Percentiles rank a stretch among this genome's conserved stretches.
phyloP scores from a whole-genome alignment of 2,113 vertebrate genomes.

The Mesoclemmys tuberculata region DNA sequence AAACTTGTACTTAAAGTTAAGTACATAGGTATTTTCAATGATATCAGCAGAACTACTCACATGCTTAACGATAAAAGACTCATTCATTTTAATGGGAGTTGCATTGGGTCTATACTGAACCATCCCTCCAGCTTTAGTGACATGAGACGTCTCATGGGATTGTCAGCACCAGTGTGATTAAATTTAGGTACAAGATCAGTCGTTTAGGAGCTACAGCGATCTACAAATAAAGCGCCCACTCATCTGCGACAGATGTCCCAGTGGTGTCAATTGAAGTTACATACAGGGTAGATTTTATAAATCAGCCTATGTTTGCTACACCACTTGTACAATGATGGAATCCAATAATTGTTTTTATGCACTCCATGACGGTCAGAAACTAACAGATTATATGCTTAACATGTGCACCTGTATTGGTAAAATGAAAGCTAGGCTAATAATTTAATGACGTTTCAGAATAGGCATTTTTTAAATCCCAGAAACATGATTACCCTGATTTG shows the following conservation, averaged over 20 bases:
- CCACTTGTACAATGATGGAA: neutral
- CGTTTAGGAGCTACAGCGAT: neutral
- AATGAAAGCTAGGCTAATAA: neutral
- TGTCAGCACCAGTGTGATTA: neutral
- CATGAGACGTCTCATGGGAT: neutral
- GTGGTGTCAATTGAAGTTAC: neutral
- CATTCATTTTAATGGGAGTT: neutral
- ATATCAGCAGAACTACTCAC: too few species aligned
- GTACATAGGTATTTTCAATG: too few species aligned
- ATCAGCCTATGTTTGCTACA: neutral
- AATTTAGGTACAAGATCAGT: neutral
- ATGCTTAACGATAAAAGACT: neutral
- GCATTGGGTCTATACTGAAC: neutral
- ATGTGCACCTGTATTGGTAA: neutral
- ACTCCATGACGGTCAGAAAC: neutral
- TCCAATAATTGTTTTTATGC: neutral
- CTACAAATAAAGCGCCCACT: neutral
- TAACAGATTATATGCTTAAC: neutral
- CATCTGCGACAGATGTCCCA: neutral
- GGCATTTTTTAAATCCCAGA: neutral
- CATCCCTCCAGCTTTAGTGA: neutral
- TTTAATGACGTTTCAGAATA: neutral
- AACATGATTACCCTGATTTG: neutral
- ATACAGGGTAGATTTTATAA: neutral
- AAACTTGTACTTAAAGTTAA: too few species aligned